phyloP scores from a whole-genome alignment of 53 echinoderm and acorn worm genomes.

The Zoroaster sp. region DNA sequence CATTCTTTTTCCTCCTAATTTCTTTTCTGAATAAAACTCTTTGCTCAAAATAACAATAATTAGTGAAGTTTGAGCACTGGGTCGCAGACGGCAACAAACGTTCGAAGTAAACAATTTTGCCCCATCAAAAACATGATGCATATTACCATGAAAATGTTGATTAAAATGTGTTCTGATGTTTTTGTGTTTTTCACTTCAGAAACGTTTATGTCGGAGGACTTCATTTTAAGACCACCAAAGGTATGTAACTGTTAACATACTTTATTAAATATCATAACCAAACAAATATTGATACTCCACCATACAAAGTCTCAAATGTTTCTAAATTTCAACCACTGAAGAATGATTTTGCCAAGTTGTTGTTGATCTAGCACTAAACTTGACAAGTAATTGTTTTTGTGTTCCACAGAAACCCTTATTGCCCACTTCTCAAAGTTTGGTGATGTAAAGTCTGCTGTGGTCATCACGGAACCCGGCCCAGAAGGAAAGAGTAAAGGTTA shows the following conservation, averaged over 20 bases:
- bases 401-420: constrained; percentile 4
- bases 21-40: not conserved
- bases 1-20: not conserved
- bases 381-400: not conserved
- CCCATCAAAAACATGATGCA: not conserved
- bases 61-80: not conserved
- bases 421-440: constrained; percentile 34
- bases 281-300: not conserved
- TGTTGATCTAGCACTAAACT: not conserved
- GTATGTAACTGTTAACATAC: not conserved
- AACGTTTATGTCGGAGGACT: constrained; percentile 44
- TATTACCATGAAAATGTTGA: not conserved
- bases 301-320: not conserved
- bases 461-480: constrained; percentile 9
- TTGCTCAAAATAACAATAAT: not conserved
- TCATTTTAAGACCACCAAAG: constrained; percentile 26
- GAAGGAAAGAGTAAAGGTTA: constrained; percentile 24
- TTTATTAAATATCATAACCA: not conserved
- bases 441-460: constrained; percentile 29
- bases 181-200: not conserved
- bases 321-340: not conserved
- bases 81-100: too few relatives aligned
- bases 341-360: not conserved
- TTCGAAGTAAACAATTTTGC: not conserved
- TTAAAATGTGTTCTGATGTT: too few relatives aligned